Percentiles rank a stretch among this genome's conserved stretches.
These are phyloP conservation scores for Galbula dea DNA, from an alignment of 2,113 vertebrate species.

Conservation along the genomic window DNA sequence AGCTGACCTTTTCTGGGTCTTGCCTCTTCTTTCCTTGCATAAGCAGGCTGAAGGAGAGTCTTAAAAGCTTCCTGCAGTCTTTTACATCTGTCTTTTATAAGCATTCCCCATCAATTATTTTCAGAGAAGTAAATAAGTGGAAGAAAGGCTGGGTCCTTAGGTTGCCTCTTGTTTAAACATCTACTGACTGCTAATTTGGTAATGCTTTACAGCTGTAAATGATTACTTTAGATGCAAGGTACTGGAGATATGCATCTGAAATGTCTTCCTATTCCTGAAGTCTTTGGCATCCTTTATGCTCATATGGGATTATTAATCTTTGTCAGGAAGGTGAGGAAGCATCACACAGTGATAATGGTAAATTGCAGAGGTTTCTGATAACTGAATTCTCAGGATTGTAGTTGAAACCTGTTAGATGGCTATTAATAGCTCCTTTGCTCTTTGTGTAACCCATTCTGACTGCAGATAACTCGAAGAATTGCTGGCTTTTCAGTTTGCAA, in stretches of 20 bases:
- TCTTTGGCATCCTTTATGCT: background rate
- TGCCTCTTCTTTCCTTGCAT: background rate
- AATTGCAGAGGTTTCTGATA: slow-evolving; percentile 26
- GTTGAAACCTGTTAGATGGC: slow-evolving; percentile 1
- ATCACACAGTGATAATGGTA: background rate
- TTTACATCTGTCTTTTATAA: background rate
- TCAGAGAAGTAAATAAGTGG: background rate
- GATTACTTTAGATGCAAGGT: background rate
- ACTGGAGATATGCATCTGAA: background rate
- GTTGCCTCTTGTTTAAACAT: background rate
- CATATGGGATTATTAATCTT: background rate
- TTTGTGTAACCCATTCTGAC: background rate
- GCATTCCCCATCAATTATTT: background rate
- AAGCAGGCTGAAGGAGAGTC: background rate
- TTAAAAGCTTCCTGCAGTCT: background rate
- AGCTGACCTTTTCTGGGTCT: background rate
- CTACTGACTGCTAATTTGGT: background rate
- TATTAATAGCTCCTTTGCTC: slow-evolving; percentile 6
- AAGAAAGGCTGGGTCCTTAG: background rate
- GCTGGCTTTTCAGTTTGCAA: background rate
- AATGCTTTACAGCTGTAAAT: background rate
- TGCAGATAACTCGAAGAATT: background rate
- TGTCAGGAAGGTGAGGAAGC: slow-evolving; percentile 7
- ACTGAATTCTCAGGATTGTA: background rate
- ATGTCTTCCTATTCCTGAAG: background rate